Evolutionary conservation across 92 coral and sea anemone species (phyloP).

Genomic region (Epizoanthus scotinus): DNA sequence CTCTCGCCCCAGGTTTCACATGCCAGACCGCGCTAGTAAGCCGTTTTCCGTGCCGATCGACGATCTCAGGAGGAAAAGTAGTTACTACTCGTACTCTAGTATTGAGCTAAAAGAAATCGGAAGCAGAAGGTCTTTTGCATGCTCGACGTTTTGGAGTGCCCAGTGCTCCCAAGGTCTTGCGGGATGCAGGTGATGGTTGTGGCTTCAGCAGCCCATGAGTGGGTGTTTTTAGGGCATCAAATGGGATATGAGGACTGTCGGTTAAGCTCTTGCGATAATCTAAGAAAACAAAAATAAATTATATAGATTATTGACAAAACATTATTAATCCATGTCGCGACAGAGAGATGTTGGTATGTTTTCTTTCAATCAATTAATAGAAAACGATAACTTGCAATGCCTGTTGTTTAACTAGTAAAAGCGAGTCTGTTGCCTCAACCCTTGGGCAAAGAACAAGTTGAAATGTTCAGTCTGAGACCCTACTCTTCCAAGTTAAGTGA

Average conservation of each 20-base stretch:
- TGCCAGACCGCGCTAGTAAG: too few relatives aligned
- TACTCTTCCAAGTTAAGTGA: too few relatives aligned
- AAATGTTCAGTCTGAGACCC: too few relatives aligned
- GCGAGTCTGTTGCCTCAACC: too few relatives aligned
- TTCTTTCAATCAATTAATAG: not conserved
- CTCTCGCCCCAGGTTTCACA: too few relatives aligned
- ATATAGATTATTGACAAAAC: too few relatives aligned
- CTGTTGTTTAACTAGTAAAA: not conserved
- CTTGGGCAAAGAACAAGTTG: too few relatives aligned
- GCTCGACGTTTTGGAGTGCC: not conserved
- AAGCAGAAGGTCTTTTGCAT: slow-evolving; percentile 49
- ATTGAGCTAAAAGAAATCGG: slow-evolving; percentile 55
- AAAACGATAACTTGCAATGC: not conserved
- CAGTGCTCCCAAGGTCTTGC: not conserved
- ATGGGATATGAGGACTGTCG: slow-evolving; percentile 86
- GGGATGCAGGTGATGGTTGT: slow-evolving; percentile 2
- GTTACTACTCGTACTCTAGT: too few relatives aligned
- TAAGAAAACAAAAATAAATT: slow-evolving; percentile 6
- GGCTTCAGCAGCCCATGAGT: slow-evolving; percentile 75
- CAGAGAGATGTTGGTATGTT: not conserved
- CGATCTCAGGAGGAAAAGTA: too few relatives aligned
- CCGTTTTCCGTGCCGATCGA: too few relatives aligned
- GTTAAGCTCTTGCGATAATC: slow-evolving; percentile 86
- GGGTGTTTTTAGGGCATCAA: slow-evolving; percentile 85
- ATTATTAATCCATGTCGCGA: too few relatives aligned